Conservation (phyloP, 2,797 vertebrate species). For the Mus caroli region DNA sequence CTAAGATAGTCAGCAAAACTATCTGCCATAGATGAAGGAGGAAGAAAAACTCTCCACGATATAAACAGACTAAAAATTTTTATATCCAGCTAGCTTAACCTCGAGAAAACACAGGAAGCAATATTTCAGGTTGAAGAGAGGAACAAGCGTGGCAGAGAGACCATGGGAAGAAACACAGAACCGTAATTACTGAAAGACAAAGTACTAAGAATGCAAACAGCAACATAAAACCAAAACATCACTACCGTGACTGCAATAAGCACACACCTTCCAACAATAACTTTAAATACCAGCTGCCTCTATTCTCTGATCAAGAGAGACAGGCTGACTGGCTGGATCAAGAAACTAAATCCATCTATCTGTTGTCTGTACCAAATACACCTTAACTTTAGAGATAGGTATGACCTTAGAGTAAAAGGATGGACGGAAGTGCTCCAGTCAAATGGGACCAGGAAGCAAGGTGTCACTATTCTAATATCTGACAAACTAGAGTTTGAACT, state of each 20-base stretch:
- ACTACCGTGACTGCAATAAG: neutral
- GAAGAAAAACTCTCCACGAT: neutral
- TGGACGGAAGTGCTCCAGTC: neutral
- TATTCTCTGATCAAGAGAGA: neutral
- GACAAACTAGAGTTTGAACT: neutral
- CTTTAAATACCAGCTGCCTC: neutral
- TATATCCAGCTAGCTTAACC: neutral
- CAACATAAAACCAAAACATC: too few species aligned
- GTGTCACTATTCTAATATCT: neutral
- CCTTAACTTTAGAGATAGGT: neutral
- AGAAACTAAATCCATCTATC: neutral
- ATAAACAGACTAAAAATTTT: neutral
- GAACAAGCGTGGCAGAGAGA: too few species aligned
- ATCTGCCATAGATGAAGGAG: neutral
- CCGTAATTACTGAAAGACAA: neutral
- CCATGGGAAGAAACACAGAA: neutral
- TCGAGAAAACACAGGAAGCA: neutral
- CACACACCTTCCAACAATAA: neutral
- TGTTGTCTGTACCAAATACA: neutral
- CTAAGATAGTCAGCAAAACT: neutral
- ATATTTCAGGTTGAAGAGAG: neutral
- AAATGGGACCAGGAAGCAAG: neutral
- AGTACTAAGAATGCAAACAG: neutral
- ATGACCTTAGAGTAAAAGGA: neutral
- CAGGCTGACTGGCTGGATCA: neutral